Base-by-base conservation (phyloP, 2,888 invertebrate genomes). In the Junonia oenone region DNA sequence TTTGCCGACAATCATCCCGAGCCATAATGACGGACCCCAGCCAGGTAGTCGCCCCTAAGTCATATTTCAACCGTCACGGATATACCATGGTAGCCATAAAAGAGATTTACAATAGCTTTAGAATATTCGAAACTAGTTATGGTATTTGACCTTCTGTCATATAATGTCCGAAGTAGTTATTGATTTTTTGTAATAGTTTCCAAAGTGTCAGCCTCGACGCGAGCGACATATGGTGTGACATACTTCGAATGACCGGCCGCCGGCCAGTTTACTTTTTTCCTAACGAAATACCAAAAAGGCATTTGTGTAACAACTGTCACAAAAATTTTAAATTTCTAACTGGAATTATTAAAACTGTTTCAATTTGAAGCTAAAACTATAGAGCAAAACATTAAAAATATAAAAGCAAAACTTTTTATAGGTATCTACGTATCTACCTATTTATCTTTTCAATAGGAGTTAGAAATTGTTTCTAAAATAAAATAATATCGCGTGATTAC, bases 1-100 rank as follows among this genome's bases (percentile, higher is more conserved):
- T 73, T 76, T 69, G 83, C 88, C 88, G 87, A 87, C 90, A 86
- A 83, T 87, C 85, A 87, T 83, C 72, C 73, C 70, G 66, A 70
- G 67, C 73, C 74, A 81, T 89, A 86, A 88, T 86, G 84, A 88
- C 75, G 81, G 82, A 77, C 87, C 88, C 79, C 81, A 81, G 81
- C 76, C 89, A 90, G 90, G 90, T 90, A 90, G 85, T 81, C 71
- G 78, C 79, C 80, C 82, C 81, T 75, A 82, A 87, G 83, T 83
- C 79, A 85, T 90, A 89, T 88, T 86, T 88, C 82, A 89, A 83
- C 82, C 79, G 87, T 80, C 88, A 83, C 69, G 81, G 81, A 78
- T 79, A 76, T 73, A 17, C 17, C 38, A 40, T 19, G 9, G 19
- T 19, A 72, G 82, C 83, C 76, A 84, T 88, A 85, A 88, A 87